Conservation (phyloP, 2,888 invertebrate species). For the Busseola fusca region DNA sequence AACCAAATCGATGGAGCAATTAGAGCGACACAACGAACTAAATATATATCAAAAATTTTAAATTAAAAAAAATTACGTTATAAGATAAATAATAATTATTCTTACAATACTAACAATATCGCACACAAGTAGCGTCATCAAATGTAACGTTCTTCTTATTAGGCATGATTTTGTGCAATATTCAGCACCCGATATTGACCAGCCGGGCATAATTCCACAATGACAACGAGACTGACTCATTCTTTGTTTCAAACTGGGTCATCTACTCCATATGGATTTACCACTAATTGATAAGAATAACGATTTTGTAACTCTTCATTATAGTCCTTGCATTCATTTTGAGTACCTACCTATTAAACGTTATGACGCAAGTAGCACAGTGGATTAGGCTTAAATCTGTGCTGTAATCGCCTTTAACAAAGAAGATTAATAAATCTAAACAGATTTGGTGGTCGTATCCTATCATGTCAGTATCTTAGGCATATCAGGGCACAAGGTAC, state of each 20-base stretch:
- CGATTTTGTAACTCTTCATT: constrained; percentile 60
- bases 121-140: neutral
- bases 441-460: constrained; percentile 68
- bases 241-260: constrained; percentile 83
- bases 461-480: constrained; percentile 63
- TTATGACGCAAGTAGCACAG: constrained; percentile 43
- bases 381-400: constrained; percentile 54
- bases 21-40: neutral
- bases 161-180: constrained; percentile 35
- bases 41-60: constrained; percentile 1
- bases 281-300: constrained; percentile 73
- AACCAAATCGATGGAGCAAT: neutral
- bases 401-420: constrained; percentile 48
- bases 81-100: neutral
- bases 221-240: constrained; percentile 79
- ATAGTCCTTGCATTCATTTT: constrained; percentile 49
- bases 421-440: constrained; percentile 72
- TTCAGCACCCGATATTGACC: constrained; percentile 32
- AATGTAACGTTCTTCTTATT: constrained; percentile 11
- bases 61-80: neutral
- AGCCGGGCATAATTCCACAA: constrained; percentile 73
- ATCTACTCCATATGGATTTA: constrained; percentile 76
- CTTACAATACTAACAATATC: neutral
- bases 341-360: constrained; percentile 30
- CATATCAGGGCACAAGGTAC: constrained; percentile 80